Evolutionary conservation across 2,888 invertebrate genomes (phyloP).

Genomic region (Teleiodes luculella): DNA sequence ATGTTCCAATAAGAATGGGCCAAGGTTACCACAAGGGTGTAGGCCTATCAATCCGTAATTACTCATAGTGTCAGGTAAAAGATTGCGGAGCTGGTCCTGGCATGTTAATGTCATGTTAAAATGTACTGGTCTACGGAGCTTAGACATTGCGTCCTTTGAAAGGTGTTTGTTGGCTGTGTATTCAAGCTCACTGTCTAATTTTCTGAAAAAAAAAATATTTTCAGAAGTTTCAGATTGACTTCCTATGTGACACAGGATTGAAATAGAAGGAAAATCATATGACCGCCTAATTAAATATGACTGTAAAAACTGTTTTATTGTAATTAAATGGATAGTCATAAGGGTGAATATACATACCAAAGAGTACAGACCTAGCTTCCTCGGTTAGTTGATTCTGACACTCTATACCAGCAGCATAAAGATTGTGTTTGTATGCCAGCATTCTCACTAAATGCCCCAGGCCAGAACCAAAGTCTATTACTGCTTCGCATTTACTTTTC

Average conservation of each 20-base stretch:
- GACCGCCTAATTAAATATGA: too few relatives aligned
- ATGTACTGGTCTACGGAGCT: conserved; percentile 72
- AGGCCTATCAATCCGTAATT: conserved; percentile 89
- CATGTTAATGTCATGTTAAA: conserved; percentile 72
- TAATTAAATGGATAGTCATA: too few relatives aligned
- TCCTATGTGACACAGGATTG: too few relatives aligned
- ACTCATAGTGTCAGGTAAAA: conserved; percentile 40
- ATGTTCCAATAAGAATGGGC: conserved; percentile 85
- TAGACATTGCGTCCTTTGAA: conserved; percentile 37
- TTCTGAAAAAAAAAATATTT: conserved; percentile 53
- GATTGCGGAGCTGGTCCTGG: conserved; percentile 51
- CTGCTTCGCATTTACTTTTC: conserved; percentile 76
- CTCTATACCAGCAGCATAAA: conserved; percentile 87
- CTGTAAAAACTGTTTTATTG: too few relatives aligned
- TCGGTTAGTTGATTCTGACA: conserved; percentile 81
- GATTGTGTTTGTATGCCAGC: conserved; percentile 84
- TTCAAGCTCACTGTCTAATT: conserved; percentile 81
- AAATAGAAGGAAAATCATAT: too few relatives aligned
- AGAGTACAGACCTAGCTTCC: conserved; percentile 80
- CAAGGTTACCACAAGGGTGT: conserved; percentile 95
- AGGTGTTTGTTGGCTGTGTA: conserved; percentile 69
- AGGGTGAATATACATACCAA: conserved; percentile 69
- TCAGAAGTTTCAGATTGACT: not conserved
- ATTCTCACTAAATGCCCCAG: conserved; percentile 89
- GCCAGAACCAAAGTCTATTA: conserved; percentile 92